Evolutionary conservation across 2,113 vertebrate genomes (phyloP), one percentile per base, ranked within the genome.

Genomic region (Osmerus mordax): DNA sequence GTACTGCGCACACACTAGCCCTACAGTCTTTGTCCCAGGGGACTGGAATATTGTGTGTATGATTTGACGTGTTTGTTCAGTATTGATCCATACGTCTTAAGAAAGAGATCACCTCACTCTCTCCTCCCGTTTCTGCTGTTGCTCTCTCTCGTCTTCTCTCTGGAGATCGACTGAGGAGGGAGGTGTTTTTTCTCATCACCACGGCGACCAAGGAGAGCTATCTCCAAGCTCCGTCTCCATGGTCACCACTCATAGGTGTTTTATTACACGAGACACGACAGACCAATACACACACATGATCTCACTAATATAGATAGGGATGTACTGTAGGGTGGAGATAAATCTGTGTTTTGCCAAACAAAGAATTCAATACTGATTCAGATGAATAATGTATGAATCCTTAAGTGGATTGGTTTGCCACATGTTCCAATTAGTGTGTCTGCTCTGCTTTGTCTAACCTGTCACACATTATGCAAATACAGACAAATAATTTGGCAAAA

Each of bases 361-460:
- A 8, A 52, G 18, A 21, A 65, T 19, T 18, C 25, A 19, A 53
- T 4, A 16, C 25, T 53, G 14, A n/a, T 16, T 21, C 47, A 25
- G 9, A 85, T 90, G 81, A 86, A 88, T 90, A 83, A 89, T 90
- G 78, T 4, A 90, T 87, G 82, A 4, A 4, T 61, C 75, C 58
- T 29, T 86, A 81, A 86, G 72, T 82, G 52, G 83, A 88, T 84
- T 89, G 79, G 77, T 75, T 75, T 85, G 75, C 66, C 61, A 8
- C 0, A 3, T 29, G 41, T 82, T 6, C 47, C 8, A 70, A 75
- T 47, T 16, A 29, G 61, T 13, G 3, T 36, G 75, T 76, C 56
- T 70, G 59, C 54, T 15, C 19, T 69, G 65, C 65, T 29, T 7
- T 0, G 8, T 56, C n/a, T 16, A 56, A 19, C 15, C n/a, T 56